Evolutionary conservation across 2,888 invertebrate genomes (phyloP), one percentile per base, ranked within the genome.

Genomic region (Acanthacorydalis orientalis): DNA sequence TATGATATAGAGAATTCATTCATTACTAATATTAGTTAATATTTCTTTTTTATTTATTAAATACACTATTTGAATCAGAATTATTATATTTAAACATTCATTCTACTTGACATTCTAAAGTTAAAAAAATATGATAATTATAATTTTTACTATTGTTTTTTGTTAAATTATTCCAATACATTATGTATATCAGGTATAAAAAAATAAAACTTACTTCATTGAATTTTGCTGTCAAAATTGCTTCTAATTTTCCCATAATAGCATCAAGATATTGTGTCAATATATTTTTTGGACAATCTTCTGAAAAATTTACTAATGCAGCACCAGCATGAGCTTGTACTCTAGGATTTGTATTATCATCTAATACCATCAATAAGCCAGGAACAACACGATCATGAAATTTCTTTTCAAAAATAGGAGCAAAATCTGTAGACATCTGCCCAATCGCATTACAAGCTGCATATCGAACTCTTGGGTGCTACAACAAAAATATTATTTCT

Each of bases 401-500:
- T 67, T 95, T 95, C 71, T 96, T 97, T 65, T 98, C 93, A 57
- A 98, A 93, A 10, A 77, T 72, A 2, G 96, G 96, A 3, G 93
- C 93, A 68, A 98, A 99, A 69, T 98, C 98, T 0, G 96, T 90
- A 0, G 96, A 88, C 91, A 98, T 92, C 68, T 98, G 97, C 8
- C 98, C 98, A 41, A 99, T 78, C 15, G 97, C 96, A 68, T 98
- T 99, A 63, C 98, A 99, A 15, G 95, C 91, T 4, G 98, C 98
- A 62, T 95, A 96, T 49, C 97, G 75, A 1, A 93, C 93, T 53
- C 92, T 74, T 1, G 91, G 90, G 64, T 92, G 91, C 77, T 88
- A 65, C 7, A 47, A 48, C 15, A 32, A 48, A 48, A 14, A 16
- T 32, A 37, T 23, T 23, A 4, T 6, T 23, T 4, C 23, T 23